Evolutionary conservation across 2,113 vertebrate genomes (phyloP).

Genomic region (Prunella himalayana): DNA sequence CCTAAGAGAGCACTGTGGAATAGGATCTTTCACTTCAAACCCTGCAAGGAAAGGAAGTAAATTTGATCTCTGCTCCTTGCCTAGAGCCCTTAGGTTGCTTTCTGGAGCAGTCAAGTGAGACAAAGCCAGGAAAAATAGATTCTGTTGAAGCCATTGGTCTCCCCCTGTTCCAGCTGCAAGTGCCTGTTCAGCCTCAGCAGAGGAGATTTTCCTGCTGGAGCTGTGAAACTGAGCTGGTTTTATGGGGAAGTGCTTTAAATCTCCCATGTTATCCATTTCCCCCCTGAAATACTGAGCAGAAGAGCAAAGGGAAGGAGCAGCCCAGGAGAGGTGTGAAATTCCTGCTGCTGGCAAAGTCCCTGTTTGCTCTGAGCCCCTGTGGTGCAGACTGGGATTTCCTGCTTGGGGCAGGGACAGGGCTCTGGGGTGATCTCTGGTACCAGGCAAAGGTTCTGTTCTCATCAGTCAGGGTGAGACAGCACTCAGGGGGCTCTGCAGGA

Average conservation of each 20-base stretch:
- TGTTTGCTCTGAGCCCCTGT: accelerated
- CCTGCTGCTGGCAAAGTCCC: background rate
- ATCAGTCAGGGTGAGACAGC: accelerated
- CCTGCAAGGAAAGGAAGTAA: background rate
- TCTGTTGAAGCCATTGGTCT: background rate
- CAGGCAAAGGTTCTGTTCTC: background rate
- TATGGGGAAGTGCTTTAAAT: background rate
- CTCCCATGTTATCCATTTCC: background rate
- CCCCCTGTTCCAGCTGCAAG: background rate
- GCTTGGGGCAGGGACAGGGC: background rate
- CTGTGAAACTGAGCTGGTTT: background rate
- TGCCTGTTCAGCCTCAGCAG: background rate
- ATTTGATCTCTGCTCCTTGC: background rate
- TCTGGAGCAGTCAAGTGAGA: background rate
- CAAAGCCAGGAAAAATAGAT: constrained; percentile 39
- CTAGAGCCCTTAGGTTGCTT: background rate
- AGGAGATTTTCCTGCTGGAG: background rate
- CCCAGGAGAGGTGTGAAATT: background rate
- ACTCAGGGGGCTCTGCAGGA: background rate
- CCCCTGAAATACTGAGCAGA: background rate
- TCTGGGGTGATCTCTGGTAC: background rate
- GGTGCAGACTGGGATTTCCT: background rate
- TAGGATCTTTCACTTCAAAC: background rate
- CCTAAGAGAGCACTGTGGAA: background rate
- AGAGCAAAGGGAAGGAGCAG: background rate